A percentile compares a stretch with the other conserved stretches of the same genome.
Evolutionary conservation across 2,113 vertebrate genomes (phyloP).

Genomic region (Cryptotis parvus): DNA sequence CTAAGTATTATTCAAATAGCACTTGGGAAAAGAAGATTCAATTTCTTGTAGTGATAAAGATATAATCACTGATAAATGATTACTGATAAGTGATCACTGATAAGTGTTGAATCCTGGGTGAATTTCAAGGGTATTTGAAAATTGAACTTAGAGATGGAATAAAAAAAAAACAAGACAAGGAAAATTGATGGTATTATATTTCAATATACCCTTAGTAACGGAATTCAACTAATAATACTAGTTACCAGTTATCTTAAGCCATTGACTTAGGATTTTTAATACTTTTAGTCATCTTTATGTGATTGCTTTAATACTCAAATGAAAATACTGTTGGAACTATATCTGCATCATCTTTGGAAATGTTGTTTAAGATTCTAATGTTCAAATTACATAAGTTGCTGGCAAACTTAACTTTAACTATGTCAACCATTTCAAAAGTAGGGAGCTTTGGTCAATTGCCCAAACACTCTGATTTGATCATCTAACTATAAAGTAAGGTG

Average conservation of each 20-base stretch:
- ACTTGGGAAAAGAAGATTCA: neutral
- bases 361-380: neutral
- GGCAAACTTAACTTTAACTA: neutral
- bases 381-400: neutral
- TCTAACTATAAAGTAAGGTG: neutral
- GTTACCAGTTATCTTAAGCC: neutral
- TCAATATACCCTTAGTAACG: neutral
- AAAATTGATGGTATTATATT: neutral
- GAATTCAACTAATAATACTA: neutral
- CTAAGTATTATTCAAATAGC: neutral
- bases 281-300: neutral
- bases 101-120: neutral
- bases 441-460: neutral
- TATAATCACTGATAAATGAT: neutral
- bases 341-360: neutral
- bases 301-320: neutral
- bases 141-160: neutral
- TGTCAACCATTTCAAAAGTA: neutral
- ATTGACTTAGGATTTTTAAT: neutral
- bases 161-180: neutral
- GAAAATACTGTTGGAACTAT: neutral
- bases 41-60: neutral
- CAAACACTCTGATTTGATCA: neutral
- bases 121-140: neutral
- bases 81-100: no score